These are phyloP conservation scores for Macrotus californicus DNA, from an alignment of 2,113 vertebrate species.

Conservation along the genomic window DNA sequence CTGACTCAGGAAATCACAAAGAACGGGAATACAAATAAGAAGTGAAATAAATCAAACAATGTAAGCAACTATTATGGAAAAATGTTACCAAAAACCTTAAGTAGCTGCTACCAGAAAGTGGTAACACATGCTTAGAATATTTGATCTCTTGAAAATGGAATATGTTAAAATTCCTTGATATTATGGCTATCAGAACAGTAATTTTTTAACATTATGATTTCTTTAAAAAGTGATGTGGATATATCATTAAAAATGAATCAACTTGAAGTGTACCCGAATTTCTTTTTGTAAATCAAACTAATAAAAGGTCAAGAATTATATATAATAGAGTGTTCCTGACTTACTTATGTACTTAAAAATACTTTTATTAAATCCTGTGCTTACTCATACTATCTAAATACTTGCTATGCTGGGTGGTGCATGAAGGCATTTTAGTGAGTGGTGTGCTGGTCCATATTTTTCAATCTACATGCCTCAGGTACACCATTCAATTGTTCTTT, in stretches of 20 bases:
- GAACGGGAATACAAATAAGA: neutral
- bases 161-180: neutral
- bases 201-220: slow-evolving; percentile 4
- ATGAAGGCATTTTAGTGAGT: neutral
- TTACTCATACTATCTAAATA: neutral
- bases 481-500: no score
- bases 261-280: neutral
- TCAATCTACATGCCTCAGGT: neutral
- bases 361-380: neutral
- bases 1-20: neutral
- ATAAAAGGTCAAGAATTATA: slow-evolving; percentile 14
- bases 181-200: neutral
- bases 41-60: neutral
- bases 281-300: slow-evolving; percentile 21
- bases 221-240: neutral
- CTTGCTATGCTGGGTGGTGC: neutral
- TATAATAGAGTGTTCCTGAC: neutral
- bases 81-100: neutral
- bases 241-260: slow-evolving; percentile 38
- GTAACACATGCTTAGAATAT: neutral
- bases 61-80: neutral
- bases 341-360: neutral
- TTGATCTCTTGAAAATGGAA: neutral
- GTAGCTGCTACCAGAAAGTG: neutral
- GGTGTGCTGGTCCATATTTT: neutral